Evolutionary conservation across 2,888 invertebrate genomes (phyloP).

Genomic region (Sarcophaga variegata): DNA sequence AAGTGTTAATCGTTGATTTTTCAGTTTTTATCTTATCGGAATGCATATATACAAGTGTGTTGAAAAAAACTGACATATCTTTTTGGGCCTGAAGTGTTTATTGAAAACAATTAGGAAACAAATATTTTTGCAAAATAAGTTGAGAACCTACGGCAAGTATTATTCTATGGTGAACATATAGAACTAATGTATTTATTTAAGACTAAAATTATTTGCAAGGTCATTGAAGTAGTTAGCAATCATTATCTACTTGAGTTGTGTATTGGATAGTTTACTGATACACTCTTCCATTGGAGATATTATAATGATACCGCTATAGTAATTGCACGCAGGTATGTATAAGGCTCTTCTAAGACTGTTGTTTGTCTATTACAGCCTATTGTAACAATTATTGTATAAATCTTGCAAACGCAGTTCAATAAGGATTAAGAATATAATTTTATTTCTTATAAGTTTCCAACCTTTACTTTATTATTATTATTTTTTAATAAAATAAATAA

Average conservation of each 20-base stretch:
- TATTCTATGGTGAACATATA: neutral
- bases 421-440: neutral
- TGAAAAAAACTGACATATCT: neutral
- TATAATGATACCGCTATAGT: too few species aligned
- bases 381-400: too few species aligned
- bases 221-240: too few species aligned
- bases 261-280: too few species aligned
- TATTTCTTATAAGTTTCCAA: neutral
- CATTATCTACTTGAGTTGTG: too few species aligned
- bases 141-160: conserved; percentile 20
- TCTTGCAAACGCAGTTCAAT: too few species aligned
- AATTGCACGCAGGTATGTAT: too few species aligned
- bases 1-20: neutral
- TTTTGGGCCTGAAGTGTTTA: conserved; percentile 5
- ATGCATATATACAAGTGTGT: neutral
- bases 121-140: neutral
- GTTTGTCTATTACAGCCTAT: too few species aligned
- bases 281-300: too few species aligned
- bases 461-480: neutral
- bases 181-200: too few species aligned
- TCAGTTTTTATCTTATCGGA: conserved; percentile 36
- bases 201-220: too few species aligned
- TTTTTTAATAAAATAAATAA: neutral
- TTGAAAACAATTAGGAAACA: neutral
- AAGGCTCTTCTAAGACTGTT: too few species aligned